phyloP scores from a whole-genome alignment of 2,113 vertebrate genomes.

The Neotoma lepida region DNA sequence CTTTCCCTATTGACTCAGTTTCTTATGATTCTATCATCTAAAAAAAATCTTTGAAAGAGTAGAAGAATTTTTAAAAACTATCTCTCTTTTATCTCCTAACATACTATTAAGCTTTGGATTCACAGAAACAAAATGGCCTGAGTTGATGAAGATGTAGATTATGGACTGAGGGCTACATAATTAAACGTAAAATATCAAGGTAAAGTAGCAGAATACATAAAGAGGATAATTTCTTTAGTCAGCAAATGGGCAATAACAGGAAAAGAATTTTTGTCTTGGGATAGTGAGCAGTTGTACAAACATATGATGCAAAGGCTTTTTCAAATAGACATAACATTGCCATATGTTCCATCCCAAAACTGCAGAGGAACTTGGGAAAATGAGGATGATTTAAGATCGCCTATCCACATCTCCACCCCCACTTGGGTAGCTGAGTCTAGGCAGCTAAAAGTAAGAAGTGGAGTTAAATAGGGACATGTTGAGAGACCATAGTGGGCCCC shows the following conservation, averaged over 20 bases:
- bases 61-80: conserved; percentile 54
- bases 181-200: conserved; percentile 89
- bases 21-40: conserved; percentile 43
- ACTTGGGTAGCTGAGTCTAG: conserved; percentile 84
- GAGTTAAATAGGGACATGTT: conserved; percentile 83
- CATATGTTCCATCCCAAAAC: conserved; percentile 88
- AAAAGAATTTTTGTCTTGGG: conserved; percentile 91
- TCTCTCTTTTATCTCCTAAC: conserved; percentile 65
- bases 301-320: conserved; percentile 91
- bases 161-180: conserved; percentile 87
- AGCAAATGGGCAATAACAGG: conserved; percentile 91
- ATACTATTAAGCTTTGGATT: conserved; percentile 68
- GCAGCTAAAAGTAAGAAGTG: conserved; percentile 83
- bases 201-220: conserved; percentile 90
- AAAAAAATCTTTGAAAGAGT: conserved; percentile 56
- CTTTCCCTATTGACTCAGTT: conserved; percentile 62
- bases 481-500: conserved; percentile 85
- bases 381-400: conserved; percentile 88
- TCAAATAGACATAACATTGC: conserved; percentile 90
- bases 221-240: conserved; percentile 91
- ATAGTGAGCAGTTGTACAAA: conserved; percentile 90
- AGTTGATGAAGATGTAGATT: conserved; percentile 81
- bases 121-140: conserved; percentile 70
- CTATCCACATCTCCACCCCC: conserved; percentile 84
- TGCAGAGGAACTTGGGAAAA: conserved; percentile 89